A percentile compares a stretch with the other conserved stretches of the same genome.
Evolutionary conservation across 2,113 vertebrate species (phyloP).

Genomic region (Nettapus auritus): DNA sequence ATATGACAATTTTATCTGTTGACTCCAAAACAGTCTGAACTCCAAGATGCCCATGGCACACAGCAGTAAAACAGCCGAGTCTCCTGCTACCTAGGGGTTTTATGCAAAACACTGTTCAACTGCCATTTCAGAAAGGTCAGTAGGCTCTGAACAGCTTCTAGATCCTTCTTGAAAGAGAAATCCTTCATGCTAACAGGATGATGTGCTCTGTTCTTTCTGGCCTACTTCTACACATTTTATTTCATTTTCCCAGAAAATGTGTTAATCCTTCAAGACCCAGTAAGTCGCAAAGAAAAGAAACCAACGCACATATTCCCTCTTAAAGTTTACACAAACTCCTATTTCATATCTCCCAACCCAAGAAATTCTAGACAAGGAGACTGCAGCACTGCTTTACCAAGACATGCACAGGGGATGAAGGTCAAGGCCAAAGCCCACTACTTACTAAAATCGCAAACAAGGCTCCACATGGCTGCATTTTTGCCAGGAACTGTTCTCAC

Average conservation of each 20-base stretch:
- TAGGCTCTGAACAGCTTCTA: background rate
- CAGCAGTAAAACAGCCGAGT: background rate
- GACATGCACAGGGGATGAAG: background rate
- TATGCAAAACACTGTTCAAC: background rate
- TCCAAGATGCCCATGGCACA: background rate
- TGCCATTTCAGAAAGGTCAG: background rate
- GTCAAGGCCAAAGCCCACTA: background rate
- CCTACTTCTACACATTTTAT: background rate
- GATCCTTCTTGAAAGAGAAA: background rate
- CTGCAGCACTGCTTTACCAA: background rate
- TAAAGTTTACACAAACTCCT: background rate
- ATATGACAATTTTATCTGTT: background rate
- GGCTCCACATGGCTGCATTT: background rate
- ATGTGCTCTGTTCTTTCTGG: background rate
- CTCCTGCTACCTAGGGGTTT: background rate
- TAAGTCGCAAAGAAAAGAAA: background rate
- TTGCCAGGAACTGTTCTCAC: background rate
- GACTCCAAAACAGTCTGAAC: background rate
- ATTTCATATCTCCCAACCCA: background rate
- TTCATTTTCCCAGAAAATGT: background rate
- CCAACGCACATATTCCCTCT: background rate
- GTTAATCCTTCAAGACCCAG: background rate
- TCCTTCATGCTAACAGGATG: background rate
- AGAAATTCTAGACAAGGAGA: background rate
- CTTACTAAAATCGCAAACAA: background rate